These are phyloP conservation scores for Takifugu flavidus DNA, from an alignment of 2,113 vertebrate species.

Conservation along the genomic window DNA sequence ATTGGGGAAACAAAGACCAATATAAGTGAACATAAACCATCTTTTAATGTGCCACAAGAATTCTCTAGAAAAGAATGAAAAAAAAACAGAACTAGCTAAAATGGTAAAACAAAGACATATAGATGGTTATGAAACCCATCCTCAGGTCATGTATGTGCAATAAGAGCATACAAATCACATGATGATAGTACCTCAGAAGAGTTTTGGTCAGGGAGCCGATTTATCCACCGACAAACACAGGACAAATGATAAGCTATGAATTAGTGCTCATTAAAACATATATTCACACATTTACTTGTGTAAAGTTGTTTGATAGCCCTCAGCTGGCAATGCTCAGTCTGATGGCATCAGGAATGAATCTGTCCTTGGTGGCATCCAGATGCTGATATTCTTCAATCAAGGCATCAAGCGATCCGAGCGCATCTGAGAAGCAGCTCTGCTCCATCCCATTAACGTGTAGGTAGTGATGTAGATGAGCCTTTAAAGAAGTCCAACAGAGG, in stretches of 20 bases:
- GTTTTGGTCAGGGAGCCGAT: slow-evolving; percentile 12
- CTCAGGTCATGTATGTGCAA: slow-evolving; percentile 31
- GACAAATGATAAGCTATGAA: slow-evolving; percentile 6
- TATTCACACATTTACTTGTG: slow-evolving; percentile 19
- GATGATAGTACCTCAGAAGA: slow-evolving; percentile 16
- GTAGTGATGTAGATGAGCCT: slow-evolving; percentile 98
- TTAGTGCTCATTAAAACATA: slow-evolving; percentile 34
- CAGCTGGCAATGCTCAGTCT: slow-evolving; percentile 81
- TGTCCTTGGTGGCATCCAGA: slow-evolving; percentile 77
- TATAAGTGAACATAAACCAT: neutral
- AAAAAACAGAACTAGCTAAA: slow-evolving; percentile 10
- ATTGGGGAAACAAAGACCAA: neutral
- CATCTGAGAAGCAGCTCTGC: slow-evolving; percentile 84
- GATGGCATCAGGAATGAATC: slow-evolving; percentile 65
- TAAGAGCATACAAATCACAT: slow-evolving; percentile 20
- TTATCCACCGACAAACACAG: neutral
- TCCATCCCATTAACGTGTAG: slow-evolving; percentile 90
- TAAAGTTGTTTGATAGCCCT: slow-evolving; percentile 35
- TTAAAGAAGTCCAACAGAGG: slow-evolving; percentile 1
- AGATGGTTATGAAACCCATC: slow-evolving; percentile 4
- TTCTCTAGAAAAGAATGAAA: slow-evolving; percentile 1
- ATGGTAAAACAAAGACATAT: neutral
- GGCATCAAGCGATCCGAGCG: slow-evolving; percentile 78
- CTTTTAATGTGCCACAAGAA: neutral
- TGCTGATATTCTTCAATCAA: slow-evolving; percentile 88